Base-by-base conservation (phyloP, 2,113 vertebrate species). In the Salvator merianae region DNA sequence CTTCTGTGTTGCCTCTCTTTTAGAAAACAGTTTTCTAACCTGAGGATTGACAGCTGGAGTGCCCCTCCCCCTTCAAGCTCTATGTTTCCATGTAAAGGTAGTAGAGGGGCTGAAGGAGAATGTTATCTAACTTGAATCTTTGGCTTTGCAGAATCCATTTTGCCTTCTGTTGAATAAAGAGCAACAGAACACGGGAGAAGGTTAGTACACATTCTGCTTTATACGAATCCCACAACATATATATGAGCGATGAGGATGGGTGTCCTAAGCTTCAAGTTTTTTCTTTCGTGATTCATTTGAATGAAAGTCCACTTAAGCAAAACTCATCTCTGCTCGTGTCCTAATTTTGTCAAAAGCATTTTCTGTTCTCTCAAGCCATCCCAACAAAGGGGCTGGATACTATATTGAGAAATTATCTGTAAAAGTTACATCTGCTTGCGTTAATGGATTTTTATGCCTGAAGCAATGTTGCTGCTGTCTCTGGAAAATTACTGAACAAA, bases 361-460 rank as follows among this genome's bases (percentile, higher is more conserved):
- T 63, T 30, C 38, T 40, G 43, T 79, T 70, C 38, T 55, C 30
- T 50, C 20, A 16, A 40, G 7, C 28, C 38, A 43, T 13, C 50
- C 28, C 59, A 26, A 79, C 32, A 53, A 74, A 30, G 59, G 77
- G 59, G 70, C 24, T 50, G 28, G 78, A 38, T 9, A 36, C 4
- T 55, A 32, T 0, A 0, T 0, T 26, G 4, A 78, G 75, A 83
- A 79, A 85, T 0, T 1, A 30, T 77, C 5, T 38, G 73, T 71
- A 14, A 20, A 38, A 47, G 5, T 84, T 82, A 14, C 63, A 12
- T 10, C 84, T 79, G 77, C 18, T 22, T 8, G 1, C 1, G 36
- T 69, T 81, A 34, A 79, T 7, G 18, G 16, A 40, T 89, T 78
- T 40, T 20, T 36, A 86, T 16, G 30, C 7, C 69, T 63, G 86